These are phyloP conservation scores for Strix uralensis DNA, from an alignment of 2,113 vertebrate species.

Conservation along the genomic window DNA sequence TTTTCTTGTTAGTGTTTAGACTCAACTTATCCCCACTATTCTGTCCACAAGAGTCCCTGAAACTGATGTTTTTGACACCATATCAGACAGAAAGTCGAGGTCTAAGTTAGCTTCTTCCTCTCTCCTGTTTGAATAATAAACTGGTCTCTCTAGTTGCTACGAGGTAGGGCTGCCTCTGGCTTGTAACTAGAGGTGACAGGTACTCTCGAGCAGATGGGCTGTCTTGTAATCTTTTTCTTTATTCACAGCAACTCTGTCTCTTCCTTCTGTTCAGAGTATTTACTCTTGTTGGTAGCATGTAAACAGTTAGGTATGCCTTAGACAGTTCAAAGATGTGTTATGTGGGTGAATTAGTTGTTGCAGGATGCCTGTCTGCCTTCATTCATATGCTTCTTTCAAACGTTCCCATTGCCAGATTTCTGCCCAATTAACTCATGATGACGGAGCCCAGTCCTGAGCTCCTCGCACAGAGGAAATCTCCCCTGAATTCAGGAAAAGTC, in stretches of 20 bases:
- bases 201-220: constrained; percentile 46
- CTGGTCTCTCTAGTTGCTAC: constrained; percentile 54
- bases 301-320: constrained; percentile 41
- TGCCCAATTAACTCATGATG: constrained; percentile 66
- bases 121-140: constrained; percentile 70
- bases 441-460: background rate
- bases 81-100: constrained; percentile 44
- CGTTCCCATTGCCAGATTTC: constrained; percentile 23
- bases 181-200: constrained; percentile 67
- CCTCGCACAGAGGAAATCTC: background rate
- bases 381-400: background rate
- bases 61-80: constrained; percentile 66
- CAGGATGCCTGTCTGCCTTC: constrained; percentile 59
- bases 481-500: background rate
- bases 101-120: constrained; percentile 47
- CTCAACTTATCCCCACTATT: constrained; percentile 14
- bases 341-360: constrained; percentile 44
- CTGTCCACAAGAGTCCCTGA: constrained; percentile 33
- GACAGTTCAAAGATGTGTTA: constrained; percentile 55
- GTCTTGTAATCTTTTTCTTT: constrained; percentile 57
- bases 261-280: constrained; percentile 57
- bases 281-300: constrained; percentile 53
- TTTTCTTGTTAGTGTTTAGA: constrained; percentile 61
- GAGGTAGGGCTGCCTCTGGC: constrained; percentile 52
- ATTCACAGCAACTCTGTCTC: constrained; percentile 48